phyloP scores from a whole-genome alignment of 1,140 invertebrate species.

The Calosoma granatense region DNA sequence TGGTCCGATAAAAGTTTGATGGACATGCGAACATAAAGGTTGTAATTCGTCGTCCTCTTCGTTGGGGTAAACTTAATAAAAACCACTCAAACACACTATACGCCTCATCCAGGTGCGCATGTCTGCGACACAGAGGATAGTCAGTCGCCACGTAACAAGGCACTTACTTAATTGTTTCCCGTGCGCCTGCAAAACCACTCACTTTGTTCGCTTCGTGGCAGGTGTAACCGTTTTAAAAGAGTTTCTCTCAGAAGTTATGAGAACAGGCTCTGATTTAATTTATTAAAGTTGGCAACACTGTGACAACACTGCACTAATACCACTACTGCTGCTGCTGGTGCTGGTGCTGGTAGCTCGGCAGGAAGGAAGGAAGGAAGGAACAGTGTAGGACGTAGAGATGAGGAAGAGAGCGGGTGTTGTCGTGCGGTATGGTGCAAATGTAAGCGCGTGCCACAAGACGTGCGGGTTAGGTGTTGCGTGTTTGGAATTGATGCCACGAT shows the following conservation, averaged over 20 bases:
- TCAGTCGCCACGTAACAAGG: not conserved
- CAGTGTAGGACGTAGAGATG: too few relatives aligned
- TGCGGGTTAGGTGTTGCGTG: not conserved
- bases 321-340: not conserved
- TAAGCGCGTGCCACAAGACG: not conserved
- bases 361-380: too few relatives aligned
- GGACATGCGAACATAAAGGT: too few relatives aligned
- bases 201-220: constrained; percentile 6
- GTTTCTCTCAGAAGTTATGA: constrained; percentile 6
- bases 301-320: too few relatives aligned
- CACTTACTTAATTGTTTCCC: constrained; percentile 5
- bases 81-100: not conserved
- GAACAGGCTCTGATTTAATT: constrained; percentile 1
- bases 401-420: too few relatives aligned
- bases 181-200: not conserved
- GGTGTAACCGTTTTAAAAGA: constrained; percentile 8
- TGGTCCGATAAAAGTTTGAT: too few relatives aligned
- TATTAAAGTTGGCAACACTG: not conserved
- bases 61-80: not conserved
- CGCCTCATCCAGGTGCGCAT: not conserved
- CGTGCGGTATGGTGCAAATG: not conserved
- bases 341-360: too few relatives aligned
- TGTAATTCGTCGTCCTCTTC: too few relatives aligned
- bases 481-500: not conserved
- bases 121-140: too few relatives aligned